Evolutionary conservation across 2,113 vertebrate genomes (phyloP), one percentile per base, ranked within the genome.

Genomic region (Etheostoma cragini): DNA sequence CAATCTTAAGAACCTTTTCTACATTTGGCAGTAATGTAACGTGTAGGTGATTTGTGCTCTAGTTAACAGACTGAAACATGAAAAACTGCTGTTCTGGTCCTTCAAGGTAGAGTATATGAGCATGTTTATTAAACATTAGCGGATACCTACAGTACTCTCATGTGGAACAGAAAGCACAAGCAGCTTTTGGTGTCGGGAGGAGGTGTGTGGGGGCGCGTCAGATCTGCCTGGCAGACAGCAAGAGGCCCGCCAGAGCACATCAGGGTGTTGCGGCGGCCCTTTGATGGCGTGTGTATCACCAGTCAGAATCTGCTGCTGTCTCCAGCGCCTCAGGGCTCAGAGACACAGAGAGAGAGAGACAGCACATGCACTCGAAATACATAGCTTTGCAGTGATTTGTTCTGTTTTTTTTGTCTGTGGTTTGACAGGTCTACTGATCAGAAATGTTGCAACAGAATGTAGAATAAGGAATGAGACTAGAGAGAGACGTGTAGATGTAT

Each of bases 281-380:
- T 91, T 92, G 88, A 93, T 90, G 86, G 78, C 84, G 88, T 68
- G 70, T 69, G 69, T 88, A 89, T 91, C 88, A 78, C 62, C 76
- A 78, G 62, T 85, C 64, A 76, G 75, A 75, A 85, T 88, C 91
- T 83, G 82, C 88, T 86, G 87, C 90, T 85, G 87, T 83, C 82
- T 87, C 77, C 83, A 81, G 53, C 30, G 78, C 83, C 90, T 83
- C 84, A 21, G 84, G 88, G 89, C 78, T 74, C 67, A 64, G 50
- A 47, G 52, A 76, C 10, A 42, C 63, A 78, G 76, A 72, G 56
- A 0, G 72, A 78, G 64, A 74, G 75, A 77, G 73, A 72, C 56
- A 0, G 75, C 52, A 45, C 60, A 50, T 76, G 80, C 71, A 66
- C 67, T 85, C 30, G 22, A 85, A 65, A 72, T 66, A 72, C 77